Conservation (phyloP, 2,113 vertebrate species). For the Cololabis saira region DNA sequence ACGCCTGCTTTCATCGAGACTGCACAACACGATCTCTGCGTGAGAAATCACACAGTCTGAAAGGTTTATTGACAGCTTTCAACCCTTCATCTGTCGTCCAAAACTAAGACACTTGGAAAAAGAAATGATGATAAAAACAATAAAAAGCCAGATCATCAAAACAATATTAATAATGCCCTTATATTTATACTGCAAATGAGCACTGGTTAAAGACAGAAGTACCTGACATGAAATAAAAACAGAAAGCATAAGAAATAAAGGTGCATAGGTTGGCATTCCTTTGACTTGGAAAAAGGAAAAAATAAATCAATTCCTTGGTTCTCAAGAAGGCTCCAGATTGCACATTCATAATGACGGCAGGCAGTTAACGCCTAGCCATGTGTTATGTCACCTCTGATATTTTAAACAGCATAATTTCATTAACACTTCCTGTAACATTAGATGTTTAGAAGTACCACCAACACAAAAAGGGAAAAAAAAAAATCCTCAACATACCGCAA, state of each 20-base stretch:
- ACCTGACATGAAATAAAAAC: conserved; percentile 26
- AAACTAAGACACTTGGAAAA: conserved; percentile 64
- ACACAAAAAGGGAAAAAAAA: conserved; percentile 19
- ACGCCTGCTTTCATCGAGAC: conserved; percentile 45
- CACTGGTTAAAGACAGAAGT: conserved; percentile 10
- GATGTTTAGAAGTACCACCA: conserved; percentile 38
- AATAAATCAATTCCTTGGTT: conserved; percentile 55
- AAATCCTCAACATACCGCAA: conserved; percentile 27
- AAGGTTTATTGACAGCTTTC: too few species aligned
- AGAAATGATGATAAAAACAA: conserved; percentile 10
- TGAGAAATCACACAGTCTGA: too few species aligned
- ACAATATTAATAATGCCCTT: conserved; percentile 63
- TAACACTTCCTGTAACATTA: conserved; percentile 62
- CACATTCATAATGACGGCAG: conserved; percentile 71
- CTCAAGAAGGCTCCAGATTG: conserved; percentile 65
- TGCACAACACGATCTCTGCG: too few species aligned
- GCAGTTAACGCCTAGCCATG: conserved; percentile 12
- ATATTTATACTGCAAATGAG: conserved; percentile 34
- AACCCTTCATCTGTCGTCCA: background rate
- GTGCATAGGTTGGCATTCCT: conserved; percentile 72
- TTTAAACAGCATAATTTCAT: conserved; percentile 28
- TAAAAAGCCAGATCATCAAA: conserved; percentile 20
- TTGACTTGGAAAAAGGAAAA: conserved; percentile 55
- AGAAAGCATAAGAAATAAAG: conserved; percentile 46
- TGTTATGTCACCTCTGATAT: conserved; percentile 3